Conservation (phyloP, 2,888 invertebrate species). For the Therioaphis trifolii region DNA sequence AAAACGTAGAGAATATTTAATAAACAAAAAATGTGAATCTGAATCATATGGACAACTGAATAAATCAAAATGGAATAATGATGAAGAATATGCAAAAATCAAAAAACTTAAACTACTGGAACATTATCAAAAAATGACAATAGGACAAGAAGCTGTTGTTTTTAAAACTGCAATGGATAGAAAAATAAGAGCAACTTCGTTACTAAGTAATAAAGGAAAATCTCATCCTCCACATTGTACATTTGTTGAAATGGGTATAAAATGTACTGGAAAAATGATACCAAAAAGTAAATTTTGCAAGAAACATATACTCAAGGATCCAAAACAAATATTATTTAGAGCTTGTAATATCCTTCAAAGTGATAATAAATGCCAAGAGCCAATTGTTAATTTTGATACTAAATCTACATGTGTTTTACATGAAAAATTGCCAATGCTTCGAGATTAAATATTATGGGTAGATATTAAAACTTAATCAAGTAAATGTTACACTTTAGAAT, state of each 20-base stretch:
- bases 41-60: slow-evolving; percentile 44
- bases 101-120: slow-evolving; percentile 43
- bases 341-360: slow-evolving; percentile 56
- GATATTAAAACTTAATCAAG: neutral
- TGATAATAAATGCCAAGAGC: slow-evolving; percentile 57
- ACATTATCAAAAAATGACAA: slow-evolving; percentile 56
- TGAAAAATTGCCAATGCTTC: slow-evolving; percentile 63
- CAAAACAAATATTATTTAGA: slow-evolving; percentile 56
- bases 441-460: neutral
- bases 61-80: slow-evolving; percentile 49
- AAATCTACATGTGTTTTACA: slow-evolving; percentile 55
- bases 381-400: slow-evolving; percentile 49
- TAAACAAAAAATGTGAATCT: slow-evolving; percentile 50
- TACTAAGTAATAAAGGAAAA: slow-evolving; percentile 54
- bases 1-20: slow-evolving; percentile 49
- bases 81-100: slow-evolving; percentile 44
- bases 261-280: slow-evolving; percentile 58
- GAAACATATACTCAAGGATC: slow-evolving; percentile 60
- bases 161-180: slow-evolving; percentile 58
- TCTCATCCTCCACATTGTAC: slow-evolving; percentile 57
- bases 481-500: neutral
- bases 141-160: slow-evolving; percentile 54
- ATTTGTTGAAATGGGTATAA: slow-evolving; percentile 61
- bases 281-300: slow-evolving; percentile 58
- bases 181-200: slow-evolving; percentile 57